Evolutionary conservation across 2,113 vertebrate genomes (phyloP).

Genomic region (Strix aluco): DNA sequence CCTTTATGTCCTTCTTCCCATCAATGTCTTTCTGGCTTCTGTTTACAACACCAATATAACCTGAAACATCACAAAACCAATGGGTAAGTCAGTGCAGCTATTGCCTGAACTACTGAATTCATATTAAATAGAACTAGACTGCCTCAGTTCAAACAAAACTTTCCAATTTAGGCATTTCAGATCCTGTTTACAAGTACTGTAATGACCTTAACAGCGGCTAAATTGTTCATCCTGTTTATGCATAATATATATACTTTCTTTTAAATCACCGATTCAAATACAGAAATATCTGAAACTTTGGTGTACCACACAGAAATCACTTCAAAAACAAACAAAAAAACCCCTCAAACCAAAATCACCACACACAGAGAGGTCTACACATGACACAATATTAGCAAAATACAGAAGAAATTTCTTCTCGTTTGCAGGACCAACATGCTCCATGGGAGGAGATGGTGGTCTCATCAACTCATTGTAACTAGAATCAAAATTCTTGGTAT

Average conservation of each 20-base stretch:
- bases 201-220: neutral
- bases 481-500: neutral
- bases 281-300: neutral
- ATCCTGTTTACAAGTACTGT: neutral
- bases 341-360: neutral
- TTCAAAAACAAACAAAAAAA: neutral
- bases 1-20: slow-evolving; percentile 94
- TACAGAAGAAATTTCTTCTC: neutral
- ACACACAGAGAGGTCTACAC: neutral
- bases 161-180: neutral
- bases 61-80: slow-evolving; percentile 60
- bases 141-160: neutral
- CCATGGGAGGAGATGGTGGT: neutral
- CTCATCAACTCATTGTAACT: neutral
- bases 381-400: neutral
- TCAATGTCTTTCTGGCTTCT: slow-evolving; percentile 99
- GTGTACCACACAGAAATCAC: neutral
- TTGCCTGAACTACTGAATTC: neutral
- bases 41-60: slow-evolving; percentile 97
- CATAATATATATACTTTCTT: neutral
- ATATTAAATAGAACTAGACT: neutral
- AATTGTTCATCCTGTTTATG: neutral
- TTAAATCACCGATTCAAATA: neutral
- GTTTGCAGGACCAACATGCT: neutral
- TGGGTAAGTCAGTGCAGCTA: neutral